Percentiles rank a stretch among this genome's conserved stretches.
These are phyloP conservation scores for Trichomalopsis sarcophagae DNA, from an alignment of 1,140 invertebrate species.

Conservation along the genomic window DNA sequence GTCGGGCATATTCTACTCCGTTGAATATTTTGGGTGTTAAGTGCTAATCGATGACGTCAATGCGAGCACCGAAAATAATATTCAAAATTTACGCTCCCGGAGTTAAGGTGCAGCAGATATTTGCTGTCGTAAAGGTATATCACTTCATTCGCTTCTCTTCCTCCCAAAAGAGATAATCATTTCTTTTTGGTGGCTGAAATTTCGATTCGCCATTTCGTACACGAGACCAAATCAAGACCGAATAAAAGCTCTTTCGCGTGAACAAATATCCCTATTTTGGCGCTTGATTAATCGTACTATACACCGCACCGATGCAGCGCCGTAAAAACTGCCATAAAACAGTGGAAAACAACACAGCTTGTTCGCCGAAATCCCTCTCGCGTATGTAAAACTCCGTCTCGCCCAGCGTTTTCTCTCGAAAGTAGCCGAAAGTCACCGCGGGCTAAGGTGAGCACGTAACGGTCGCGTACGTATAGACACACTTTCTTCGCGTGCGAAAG, in stretches of 20 bases:
- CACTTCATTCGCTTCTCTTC: background rate
- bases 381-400: background rate
- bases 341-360: background rate
- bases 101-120: background rate
- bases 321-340: slow-evolving; percentile 10
- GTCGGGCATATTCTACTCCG: background rate
- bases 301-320: background rate
- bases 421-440: slow-evolving; percentile 24
- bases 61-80: background rate
- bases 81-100: background rate
- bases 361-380: too few species aligned
- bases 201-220: background rate
- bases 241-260: background rate
- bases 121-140: background rate
- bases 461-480: slow-evolving; percentile 6
- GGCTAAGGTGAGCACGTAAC: slow-evolving; percentile 21
- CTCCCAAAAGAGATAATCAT: background rate
- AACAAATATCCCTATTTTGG: slow-evolving; percentile 22
- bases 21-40: background rate
- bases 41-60: background rate
- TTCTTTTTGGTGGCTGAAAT: background rate
- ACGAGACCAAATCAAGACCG: background rate
- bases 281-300: slow-evolving; percentile 22
- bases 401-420: slow-evolving; percentile 2
- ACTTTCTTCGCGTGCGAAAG: slow-evolving; percentile 19